Evolutionary conservation across 2,888 invertebrate species (phyloP), one percentile per base, ranked within the genome.

Genomic region (Stegophylla sp.): DNA sequence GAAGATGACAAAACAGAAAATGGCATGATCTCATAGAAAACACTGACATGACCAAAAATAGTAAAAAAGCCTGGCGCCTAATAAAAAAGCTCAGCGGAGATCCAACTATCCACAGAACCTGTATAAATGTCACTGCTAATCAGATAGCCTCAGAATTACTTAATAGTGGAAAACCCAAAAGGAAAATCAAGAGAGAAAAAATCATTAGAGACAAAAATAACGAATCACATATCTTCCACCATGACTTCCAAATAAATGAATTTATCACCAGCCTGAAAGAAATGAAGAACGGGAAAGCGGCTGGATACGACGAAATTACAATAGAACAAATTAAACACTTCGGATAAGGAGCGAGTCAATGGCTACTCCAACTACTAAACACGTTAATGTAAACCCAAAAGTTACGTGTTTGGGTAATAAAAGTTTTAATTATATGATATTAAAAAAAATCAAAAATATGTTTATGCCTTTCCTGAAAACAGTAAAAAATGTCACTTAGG

Each of bases 321-420:
- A 73, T 71, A 63, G 81, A 81, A 67, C 64, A 81, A 73, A 73
- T 81, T 53, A 81, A 81, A 63, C 61, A 72, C n/a, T 73, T 73
- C 53, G 45, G 79, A 56, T 13, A 7, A 59, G 48, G 10, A 59
- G 67, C 71, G 13, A 69, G 43, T 17, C 17, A 13, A 34, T 72
- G 76, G 76, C 34, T 76, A 26, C 45, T 76, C 63, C 28, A 56
- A 28, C 64, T 48, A 45, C 45, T 64, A 66, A 56, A 56, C n/a
- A 23, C 23, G 10, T 34, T n/a, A n/a, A n/a, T n/a, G n/a, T n/a
- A n/a, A n/a, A n/a, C n/a, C n/a, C n/a, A n/a, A n/a, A n/a, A n/a
- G n/a, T n/a, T n/a, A n/a, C n/a, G n/a, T n/a, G n/a, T n/a, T n/a
- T n/a, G n/a, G n/a, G n/a, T n/a, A n/a, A n/a, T n/a, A n/a, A n/a